Evolutionary conservation across 2,113 vertebrate species (phyloP).

Genomic region (Hypocryptadius cinnamomeus): DNA sequence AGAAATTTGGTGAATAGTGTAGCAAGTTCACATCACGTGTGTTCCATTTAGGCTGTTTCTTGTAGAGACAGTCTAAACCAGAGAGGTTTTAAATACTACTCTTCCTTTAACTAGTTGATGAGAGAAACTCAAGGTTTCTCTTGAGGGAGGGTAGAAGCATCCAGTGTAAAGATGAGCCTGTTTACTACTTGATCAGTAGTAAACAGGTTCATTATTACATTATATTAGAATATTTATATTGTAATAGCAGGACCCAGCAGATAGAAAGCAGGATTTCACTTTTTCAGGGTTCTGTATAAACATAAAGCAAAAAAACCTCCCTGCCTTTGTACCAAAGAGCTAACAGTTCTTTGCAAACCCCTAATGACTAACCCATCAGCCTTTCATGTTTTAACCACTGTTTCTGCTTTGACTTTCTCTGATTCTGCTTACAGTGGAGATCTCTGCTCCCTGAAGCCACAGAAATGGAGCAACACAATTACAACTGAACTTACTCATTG

Average conservation of each 20-base stretch:
- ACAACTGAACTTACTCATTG: conserved; percentile 84
- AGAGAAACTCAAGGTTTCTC: neutral
- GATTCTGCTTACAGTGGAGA: neutral
- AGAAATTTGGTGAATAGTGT: neutral
- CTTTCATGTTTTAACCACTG: neutral
- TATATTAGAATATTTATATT: neutral
- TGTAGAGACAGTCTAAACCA: neutral
- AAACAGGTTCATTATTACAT: neutral
- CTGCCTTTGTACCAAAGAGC: neutral
- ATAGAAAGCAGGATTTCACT: neutral
- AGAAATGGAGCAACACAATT: neutral
- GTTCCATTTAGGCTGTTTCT: neutral
- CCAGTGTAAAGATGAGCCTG: neutral
- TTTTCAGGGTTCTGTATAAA: neutral
- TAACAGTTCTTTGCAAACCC: neutral
- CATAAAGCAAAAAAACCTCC: neutral
- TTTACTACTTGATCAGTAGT: neutral
- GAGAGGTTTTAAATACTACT: neutral
- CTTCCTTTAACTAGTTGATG: neutral
- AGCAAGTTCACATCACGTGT: neutral
- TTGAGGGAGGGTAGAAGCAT: neutral
- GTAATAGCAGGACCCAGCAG: neutral
- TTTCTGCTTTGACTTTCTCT: neutral
- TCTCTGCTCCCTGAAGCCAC: neutral
- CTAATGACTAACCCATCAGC: neutral